Conservation (phyloP, 2,888 invertebrate genomes). For the Zele albiditarsus region DNA sequence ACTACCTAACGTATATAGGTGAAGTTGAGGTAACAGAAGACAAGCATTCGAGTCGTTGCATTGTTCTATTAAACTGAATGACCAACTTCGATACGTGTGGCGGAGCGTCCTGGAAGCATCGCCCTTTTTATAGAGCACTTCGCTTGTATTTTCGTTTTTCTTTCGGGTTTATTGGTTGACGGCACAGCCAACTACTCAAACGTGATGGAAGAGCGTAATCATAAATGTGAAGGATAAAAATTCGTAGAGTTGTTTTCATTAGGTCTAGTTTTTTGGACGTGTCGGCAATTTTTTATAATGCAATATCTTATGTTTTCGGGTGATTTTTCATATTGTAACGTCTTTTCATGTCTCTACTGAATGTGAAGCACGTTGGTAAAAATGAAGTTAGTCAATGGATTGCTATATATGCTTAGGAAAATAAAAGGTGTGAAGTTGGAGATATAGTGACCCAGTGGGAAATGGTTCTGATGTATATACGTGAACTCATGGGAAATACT, state of each 20-base stretch:
- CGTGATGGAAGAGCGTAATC: slow-evolving; percentile 24
- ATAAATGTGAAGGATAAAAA: background rate
- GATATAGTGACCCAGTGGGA: slow-evolving; percentile 23
- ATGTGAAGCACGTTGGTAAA: background rate
- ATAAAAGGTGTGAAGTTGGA: background rate
- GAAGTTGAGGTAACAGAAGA: background rate
- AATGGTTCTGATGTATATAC: slow-evolving; percentile 25
- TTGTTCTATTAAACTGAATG: slow-evolving; percentile 31
- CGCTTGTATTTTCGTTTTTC: background rate
- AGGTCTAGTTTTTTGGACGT: too few relatives aligned
- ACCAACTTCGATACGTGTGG: slow-evolving; percentile 4
- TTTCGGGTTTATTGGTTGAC: background rate
- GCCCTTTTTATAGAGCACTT: background rate
- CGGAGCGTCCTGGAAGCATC: background rate
- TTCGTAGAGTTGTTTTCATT: too few relatives aligned
- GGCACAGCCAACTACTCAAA: slow-evolving; percentile 15
- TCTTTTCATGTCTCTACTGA: background rate
- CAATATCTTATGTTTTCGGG: background rate
- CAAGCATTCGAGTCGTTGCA: slow-evolving; percentile 7
- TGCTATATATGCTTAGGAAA: background rate
- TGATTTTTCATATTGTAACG: background rate
- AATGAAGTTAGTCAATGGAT: background rate
- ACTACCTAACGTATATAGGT: background rate
- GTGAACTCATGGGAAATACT: slow-evolving; percentile 25
- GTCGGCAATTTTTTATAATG: too few relatives aligned